Evolutionary conservation across 92 coral and sea anemone genomes (phyloP), one percentile per base, ranked within the genome.

Genomic region (Epizoanthus rinbou): DNA sequence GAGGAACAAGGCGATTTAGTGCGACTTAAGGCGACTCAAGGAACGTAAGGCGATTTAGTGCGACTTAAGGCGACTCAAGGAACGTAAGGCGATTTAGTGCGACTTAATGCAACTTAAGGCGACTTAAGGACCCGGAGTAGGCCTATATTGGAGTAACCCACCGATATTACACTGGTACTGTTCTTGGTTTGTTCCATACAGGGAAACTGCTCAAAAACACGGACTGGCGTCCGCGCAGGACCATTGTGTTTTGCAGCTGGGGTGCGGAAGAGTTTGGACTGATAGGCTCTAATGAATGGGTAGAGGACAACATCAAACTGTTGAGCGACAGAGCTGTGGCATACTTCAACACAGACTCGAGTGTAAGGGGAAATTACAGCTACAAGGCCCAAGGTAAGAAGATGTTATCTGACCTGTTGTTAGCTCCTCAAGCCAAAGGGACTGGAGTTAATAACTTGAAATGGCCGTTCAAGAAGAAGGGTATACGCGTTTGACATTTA

Each of bases 171-270:
- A 28, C 31, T 28, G 31, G 1, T 28, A 28, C 43, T 37, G 43
- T 1, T 11, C 50, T 57, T 52, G 37, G 74, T 79, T 58, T 85
- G 2, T 80, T 86, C 56, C 85, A 83, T 41, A 0, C 79, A 19
- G 93, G 95, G 7, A 67, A 89, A 52, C 67, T 91, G 80, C 76
- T 91, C 75, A 84, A 23, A 22, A 66, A 88, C 43, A 90, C 91
- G 7, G 79, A 69, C 0, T 94, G 98, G 98, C 89, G 96, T 16
- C 98, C 98, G 1, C 82, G 98, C 24, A 86, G 98, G 19, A 86
- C 96, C 21, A 86, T 94, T 28, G 86, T 88, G 74, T 87, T 94
- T 70, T 94, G 98, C 83, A 94, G 98, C 62, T 94, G 98, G 98
- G 98, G 94, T 8, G 98, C 89, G 3, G 98, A 94, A 54, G 98